Conservation (phyloP, 2,888 invertebrate species). For the Parochlus steinenii region DNA sequence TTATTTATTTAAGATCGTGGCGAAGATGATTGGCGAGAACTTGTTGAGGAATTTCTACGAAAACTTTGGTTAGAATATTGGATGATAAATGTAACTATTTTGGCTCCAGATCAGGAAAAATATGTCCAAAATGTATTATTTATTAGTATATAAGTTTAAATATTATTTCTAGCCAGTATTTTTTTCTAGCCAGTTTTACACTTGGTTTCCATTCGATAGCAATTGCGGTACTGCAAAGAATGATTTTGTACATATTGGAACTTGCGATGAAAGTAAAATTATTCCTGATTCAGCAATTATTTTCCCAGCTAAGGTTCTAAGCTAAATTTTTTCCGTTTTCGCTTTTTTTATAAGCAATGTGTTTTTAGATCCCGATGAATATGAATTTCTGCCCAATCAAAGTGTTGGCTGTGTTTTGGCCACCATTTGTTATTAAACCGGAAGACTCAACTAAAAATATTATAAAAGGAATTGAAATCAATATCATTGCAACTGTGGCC, state of each 20-base stretch:
- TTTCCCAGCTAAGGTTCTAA: slow-evolving; percentile 7
- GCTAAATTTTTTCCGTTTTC: too few relatives aligned
- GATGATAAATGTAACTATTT: too few relatives aligned
- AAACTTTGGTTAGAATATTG: too few relatives aligned
- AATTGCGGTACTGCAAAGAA: slow-evolving; percentile 9
- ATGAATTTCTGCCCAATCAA: slow-evolving; percentile 1
- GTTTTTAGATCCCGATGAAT: slow-evolving; percentile 5
- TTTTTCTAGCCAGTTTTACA: too few relatives aligned
- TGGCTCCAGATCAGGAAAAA: too few relatives aligned
- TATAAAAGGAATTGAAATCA: slow-evolving; percentile 11
- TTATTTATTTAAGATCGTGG: too few relatives aligned
- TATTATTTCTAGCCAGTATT: too few relatives aligned
- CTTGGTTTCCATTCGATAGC: slow-evolving; percentile 10
- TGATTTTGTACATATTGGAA: not conserved
- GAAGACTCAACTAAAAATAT: not conserved
- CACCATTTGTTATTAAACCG: slow-evolving; percentile 8
- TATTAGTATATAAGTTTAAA: too few relatives aligned
- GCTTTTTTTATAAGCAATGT: too few relatives aligned
- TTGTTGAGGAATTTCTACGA: too few relatives aligned
- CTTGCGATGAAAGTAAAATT: not conserved
- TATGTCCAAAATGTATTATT: too few relatives aligned
- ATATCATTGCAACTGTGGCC: slow-evolving; percentile 2
- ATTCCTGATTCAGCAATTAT: not conserved
- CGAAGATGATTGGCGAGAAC: too few relatives aligned
- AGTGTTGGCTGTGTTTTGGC: not conserved